Evolutionary conservation across 2,797 vertebrate species (phyloP).

Genomic region (Karalla daura): DNA sequence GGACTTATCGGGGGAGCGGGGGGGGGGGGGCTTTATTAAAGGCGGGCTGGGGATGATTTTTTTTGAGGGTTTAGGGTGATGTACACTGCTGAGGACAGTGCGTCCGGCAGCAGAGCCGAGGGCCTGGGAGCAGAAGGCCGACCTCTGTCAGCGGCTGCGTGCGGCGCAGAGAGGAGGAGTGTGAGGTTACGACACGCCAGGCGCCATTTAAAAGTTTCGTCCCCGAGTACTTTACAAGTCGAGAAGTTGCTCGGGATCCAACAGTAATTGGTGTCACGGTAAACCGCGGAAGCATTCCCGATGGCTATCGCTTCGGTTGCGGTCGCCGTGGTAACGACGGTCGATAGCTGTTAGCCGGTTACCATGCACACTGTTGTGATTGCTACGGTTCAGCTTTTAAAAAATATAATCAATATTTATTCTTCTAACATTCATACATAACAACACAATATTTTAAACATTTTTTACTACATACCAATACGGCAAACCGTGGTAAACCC

Average conservation of each 20-base stretch:
- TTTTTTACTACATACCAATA: too few species aligned
- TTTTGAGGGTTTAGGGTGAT: conserved; percentile 79
- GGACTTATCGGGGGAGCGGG: conserved; percentile 83
- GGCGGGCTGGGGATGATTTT: conserved; percentile 68
- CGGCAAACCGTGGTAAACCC: too few species aligned
- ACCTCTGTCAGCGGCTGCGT: conserved; percentile 70
- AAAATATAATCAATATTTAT: too few species aligned
- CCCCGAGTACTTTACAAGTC: not conserved
- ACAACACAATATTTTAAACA: too few species aligned
- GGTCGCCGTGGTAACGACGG: too few species aligned
- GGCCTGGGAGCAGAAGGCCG: conserved; percentile 59
- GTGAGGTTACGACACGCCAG: conserved; percentile 16
- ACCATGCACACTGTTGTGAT: too few species aligned
- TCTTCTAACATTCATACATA: too few species aligned
- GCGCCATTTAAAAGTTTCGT: conserved; percentile 33
- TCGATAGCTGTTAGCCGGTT: too few species aligned
- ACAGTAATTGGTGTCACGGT: too few species aligned
- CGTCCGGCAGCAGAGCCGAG: conserved; percentile 53
- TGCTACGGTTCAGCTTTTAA: too few species aligned
- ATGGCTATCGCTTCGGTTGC: too few species aligned
- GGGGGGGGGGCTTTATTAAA: conserved; percentile 80
- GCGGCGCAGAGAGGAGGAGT: conserved; percentile 26
- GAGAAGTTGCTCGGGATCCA: not conserved
- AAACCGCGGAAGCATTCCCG: too few species aligned
- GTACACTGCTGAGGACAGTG: conserved; percentile 72